Conservation (phyloP, 1,140 invertebrate species). For the Macrosteles quadrilineatus region DNA sequence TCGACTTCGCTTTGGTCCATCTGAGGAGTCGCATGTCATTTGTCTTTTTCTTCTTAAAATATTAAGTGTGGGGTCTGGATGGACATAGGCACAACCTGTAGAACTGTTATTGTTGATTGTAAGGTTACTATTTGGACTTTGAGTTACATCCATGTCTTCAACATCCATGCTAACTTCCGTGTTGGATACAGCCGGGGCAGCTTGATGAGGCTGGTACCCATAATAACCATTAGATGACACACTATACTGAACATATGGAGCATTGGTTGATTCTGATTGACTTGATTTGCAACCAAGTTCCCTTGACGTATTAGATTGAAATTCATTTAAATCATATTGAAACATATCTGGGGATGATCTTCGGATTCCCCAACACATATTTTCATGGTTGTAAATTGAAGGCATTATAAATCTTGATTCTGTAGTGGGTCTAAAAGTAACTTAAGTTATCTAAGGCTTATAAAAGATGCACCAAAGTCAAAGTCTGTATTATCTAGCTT, state of each 20-base stretch:
- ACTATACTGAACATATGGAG: not conserved
- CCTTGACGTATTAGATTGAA: not conserved
- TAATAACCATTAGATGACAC: constrained; percentile 6
- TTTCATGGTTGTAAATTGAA: constrained; percentile 1
- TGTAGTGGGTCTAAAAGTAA: no score
- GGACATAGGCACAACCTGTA: no score
- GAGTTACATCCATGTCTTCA: not conserved
- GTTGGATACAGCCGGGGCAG: not conserved
- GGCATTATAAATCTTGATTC: not conserved
- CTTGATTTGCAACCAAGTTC: not conserved
- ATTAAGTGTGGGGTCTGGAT: no score
- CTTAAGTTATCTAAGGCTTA: no score
- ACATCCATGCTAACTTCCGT: not conserved
- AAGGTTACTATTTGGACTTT: no score
- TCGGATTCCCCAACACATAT: not conserved
- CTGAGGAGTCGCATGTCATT: no score
- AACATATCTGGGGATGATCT: not conserved
- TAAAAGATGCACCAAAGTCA: no score
- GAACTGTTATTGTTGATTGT: no score
- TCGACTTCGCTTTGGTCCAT: no score
- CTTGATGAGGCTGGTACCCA: not conserved
- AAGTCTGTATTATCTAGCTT: no score
- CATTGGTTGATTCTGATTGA: not conserved
- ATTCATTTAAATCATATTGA: not conserved
- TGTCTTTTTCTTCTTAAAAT: no score